Evolutionary conservation across 2,113 vertebrate species (phyloP), one percentile per base, ranked within the genome.

Genomic region (Strix aluco): DNA sequence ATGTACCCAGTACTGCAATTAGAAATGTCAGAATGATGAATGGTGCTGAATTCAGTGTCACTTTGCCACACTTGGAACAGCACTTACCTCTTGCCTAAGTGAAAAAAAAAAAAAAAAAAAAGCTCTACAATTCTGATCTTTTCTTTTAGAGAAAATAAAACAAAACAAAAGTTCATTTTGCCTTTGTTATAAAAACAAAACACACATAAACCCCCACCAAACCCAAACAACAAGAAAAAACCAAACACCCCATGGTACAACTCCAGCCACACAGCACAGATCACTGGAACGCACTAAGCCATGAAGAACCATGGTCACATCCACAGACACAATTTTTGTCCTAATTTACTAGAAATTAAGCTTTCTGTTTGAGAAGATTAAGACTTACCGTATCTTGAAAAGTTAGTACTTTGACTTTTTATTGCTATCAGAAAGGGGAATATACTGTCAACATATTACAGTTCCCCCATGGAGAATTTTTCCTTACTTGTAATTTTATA

Each of bases 81-180:
- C 70, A 21, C 12, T 52, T 47, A 65, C 34, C 51, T 32, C 63
- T n/a, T 32, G 62, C 34, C 16, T 30, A 57, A 67, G 15, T 42
- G 26, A 44, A 74, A 32, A 18, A 3, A 20, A 25, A 51, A 16
- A 42, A 59, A n/a, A 22, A 29, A 32, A n/a, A 36, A 36, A 36
- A 7, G 19, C 22, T 44, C 59, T 20, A 36, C 14, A 62, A 29
- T 69, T 72, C 55, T 44, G n/a, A 23, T 27, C 4, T 36, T 29
- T 62, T 6, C 20, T 49, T 47, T 65, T 10, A 8, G 44, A 44
- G 18, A 10, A 6, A 47, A 29, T 29, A 29, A 8, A 11, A 51
- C 69, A 55, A 44, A 51, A 6, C 30, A 23, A 26, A 19, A 5
- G 18, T 17, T 63, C 0, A 7, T 36, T 78, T 81, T 0, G 0